Evolutionary conservation across 35 echinoderm and acorn worm genomes (phyloP), one percentile per base, ranked within the genome.

Genomic region (Strongylocentrotus purpuratus): DNA sequence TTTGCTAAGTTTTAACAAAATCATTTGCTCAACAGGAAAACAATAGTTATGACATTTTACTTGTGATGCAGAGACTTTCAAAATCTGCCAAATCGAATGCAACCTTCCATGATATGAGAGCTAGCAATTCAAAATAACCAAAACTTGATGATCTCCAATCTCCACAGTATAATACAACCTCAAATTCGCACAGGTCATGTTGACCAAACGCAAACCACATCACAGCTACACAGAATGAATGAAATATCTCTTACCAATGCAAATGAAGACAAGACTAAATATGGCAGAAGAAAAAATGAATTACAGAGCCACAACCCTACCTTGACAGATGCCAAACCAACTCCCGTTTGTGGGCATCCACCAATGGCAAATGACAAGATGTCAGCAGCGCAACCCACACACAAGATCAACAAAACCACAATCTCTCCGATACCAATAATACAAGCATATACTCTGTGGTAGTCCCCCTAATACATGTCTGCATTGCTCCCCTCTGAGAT

Each of bases 321-420:
- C 65, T 28, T 11, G 50, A 15, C 50, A 55, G 50, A 55, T 41
- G 35, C 10, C 50, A 55, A 28, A 78, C 65, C 22, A 7, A 78
- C 65, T 78, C 28, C 65, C 65, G 20, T n/a, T 78, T 28, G 61
- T 15, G 7, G 25, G 25, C 20, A 78, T 78, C 65, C 20, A 78
- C 4, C 20, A 78, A 78, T 28, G 65, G 65, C 20, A 28, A 78
- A 8, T 78, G 65, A 78, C 65, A 78, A 78, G 20, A n/a, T 78
- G 65, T n/a, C 65, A 78, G 20, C 50, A 14, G 52, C 25, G 4
- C 22, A n/a, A 28, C 7, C 65, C 61, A 7, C 65, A 78, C 65
- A 78, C 65, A 78, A 78, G 65, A 78, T 78, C 65, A 78, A 78
- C 65, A 78, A 78, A 78, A 78, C 65, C 65, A 78, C 65, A 78